Base-by-base conservation (phyloP, 1,140 invertebrate species). In the Bombus polaris region DNA sequence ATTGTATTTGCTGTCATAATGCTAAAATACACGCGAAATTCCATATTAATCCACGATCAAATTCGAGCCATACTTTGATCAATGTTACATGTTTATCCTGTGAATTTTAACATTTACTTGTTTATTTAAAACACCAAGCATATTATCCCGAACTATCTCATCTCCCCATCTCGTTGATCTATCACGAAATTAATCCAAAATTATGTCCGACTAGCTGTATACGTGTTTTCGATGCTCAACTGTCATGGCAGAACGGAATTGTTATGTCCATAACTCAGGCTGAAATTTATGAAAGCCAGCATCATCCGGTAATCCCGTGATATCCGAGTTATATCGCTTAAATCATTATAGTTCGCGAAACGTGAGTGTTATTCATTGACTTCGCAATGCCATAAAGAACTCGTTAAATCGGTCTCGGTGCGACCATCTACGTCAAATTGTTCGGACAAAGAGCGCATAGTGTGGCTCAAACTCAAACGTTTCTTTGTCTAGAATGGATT, bases 291-390 rank as follows among this genome's bases (percentile, higher is more conserved):
- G 77, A 87, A 90, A 44, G 65, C 32, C 32, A n/a, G 44, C 6
- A 25, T 53, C 28, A 32, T 53, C 53, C 9, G 32, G 39, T 74
- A 47, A 39, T 81, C 57, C n/a, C 32, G 47, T 87, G 68, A 87
- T 90, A 91, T 81, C 73, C 77, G 82, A 83, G 53, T 85, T 87
- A 87, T 83, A 79, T 83, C 53, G 75, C 37, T 83, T 89, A 87
- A 90, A 91, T 68, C 66, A 79, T 88, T 44, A 90, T 91, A 85
- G 79, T 76, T 68, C 62, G 74, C 81, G 80, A 59, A 77, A 44
- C 86, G 72, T 25, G 35, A 42, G 44, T 35, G 74, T 83, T 78
- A 78, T 83, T 83, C 74, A 71, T 78, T 47, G 62, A 83, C 44
- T 68, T 83, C 6, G 44, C 32, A 28, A n/a, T 8, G 12, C 44